These are phyloP conservation scores for Buceros bicornis DNA, from an alignment of 2,797 vertebrate genomes.

Conservation along the genomic window DNA sequence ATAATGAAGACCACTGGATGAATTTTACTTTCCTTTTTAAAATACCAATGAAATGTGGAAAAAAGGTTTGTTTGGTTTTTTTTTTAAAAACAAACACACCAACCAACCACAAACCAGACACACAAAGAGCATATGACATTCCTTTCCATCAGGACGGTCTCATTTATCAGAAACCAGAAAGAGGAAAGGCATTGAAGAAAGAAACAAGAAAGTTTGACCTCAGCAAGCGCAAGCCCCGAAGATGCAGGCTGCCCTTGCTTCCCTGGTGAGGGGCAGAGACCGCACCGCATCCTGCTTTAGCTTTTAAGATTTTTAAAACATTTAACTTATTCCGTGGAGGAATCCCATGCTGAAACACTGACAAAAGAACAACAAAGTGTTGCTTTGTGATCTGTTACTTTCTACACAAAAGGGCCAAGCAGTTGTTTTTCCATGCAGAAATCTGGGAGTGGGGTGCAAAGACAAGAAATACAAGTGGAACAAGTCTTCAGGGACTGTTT, in stretches of 20 bases:
- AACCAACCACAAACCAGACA: neutral
- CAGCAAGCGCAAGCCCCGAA: rapidly evolving
- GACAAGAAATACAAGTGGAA: neutral
- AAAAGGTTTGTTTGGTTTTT: neutral
- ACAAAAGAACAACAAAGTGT: neutral
- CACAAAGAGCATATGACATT: neutral
- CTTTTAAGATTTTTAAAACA: neutral
- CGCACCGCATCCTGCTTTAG: neutral
- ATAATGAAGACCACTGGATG: neutral
- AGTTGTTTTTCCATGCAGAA: neutral
- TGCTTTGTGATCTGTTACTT: neutral
- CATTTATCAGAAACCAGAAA: neutral
- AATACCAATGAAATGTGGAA: neutral
- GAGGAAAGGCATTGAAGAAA: neutral
- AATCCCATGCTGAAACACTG: neutral
- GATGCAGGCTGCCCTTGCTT: neutral
- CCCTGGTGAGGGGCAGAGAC: neutral
- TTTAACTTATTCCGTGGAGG: neutral
- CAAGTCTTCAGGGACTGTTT: neutral
- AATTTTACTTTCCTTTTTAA: neutral
- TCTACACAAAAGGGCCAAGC: neutral
- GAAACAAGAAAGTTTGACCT: neutral
- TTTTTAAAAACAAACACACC: neutral
- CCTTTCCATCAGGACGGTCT: neutral
- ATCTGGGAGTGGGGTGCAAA: neutral